Evolutionary conservation across 2,797 vertebrate species (phyloP), one percentile per base, ranked within the genome.

Genomic region (Eulemur coronatus): DNA sequence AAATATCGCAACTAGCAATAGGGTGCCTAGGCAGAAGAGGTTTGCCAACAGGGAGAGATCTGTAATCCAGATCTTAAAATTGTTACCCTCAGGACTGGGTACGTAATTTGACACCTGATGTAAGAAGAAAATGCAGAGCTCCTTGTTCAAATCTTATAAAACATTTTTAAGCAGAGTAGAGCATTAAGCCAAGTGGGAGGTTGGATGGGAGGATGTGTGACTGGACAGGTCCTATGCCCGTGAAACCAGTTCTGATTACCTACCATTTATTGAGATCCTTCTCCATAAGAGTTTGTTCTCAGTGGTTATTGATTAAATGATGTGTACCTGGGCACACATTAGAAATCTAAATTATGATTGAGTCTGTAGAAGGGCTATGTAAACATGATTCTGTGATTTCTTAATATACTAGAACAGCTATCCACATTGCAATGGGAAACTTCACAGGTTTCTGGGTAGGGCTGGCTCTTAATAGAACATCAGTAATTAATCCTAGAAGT

Each of bases 231-330:
- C 33, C 48, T n/a, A 0, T 0, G 8, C 18, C 35, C 48, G 1
- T 7, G 46, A 33, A 59, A 15, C 43, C 63, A 46, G 22, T 76
- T 22, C 50, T 80, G 9, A 17, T 57, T 48, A 43, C 9, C 20
- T 35, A 50, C 41, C n/a, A 35, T 81, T 94, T 61, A 67, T 10
- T 35, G 70, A 72, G 52, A 26, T 46, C 35, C 48, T 78, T 70
- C 43, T 91, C 79, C 28, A 84, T 10, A 43, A 65, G 26, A 7
- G 55, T 90, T 89, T 1, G 0, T 94, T 94, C 41, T 81, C 63
- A 85, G 38, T 79, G 84, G 38, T 17, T 90, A 81, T 88, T 88
- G 48, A 90, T 46, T 73, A 92, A 95, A 84, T 70, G 43, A 76
- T 75, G 52, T 70, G 59, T 76, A 41, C 55, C 14, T 61, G 41